A percentile compares a stretch with the other conserved stretches of the same genome.
These are phyloP conservation scores for Periphyllus acericola DNA, from an alignment of 2,888 invertebrate genomes.

Conservation along the genomic window DNA sequence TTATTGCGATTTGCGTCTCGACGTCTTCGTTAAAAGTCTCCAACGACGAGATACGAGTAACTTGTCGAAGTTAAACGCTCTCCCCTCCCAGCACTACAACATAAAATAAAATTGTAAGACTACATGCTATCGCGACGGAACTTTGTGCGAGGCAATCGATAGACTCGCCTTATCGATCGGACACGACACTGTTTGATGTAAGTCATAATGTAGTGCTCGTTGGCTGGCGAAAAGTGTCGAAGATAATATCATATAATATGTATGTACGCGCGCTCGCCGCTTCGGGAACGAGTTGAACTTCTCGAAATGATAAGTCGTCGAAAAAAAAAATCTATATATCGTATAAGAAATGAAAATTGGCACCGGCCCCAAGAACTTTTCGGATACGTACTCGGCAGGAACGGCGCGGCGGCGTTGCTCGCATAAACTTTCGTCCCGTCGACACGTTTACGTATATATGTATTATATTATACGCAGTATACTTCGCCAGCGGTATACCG, in stretches of 20 bases:
- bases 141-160: neutral
- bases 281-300: neutral
- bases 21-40: too few species aligned
- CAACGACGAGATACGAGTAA: too few species aligned
- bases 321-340: neutral
- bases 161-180: neutral
- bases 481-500: neutral
- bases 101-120: too few species aligned
- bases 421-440: neutral
- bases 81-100: too few species aligned
- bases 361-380: constrained; percentile 13
- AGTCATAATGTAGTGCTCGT: neutral
- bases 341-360: constrained; percentile 12
- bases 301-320: constrained; percentile 1
- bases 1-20: too few species aligned
- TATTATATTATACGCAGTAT: too few species aligned
- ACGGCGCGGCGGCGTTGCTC: neutral
- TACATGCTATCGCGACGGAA: too few species aligned
- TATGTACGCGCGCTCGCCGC: neutral
- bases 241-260: neutral
- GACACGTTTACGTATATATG: neutral
- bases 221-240: too few species aligned
- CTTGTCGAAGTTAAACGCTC: too few species aligned
- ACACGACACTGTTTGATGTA: neutral
- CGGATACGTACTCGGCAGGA: constrained; percentile 11